phyloP scores from a whole-genome alignment of 2,888 invertebrate species.

The Alcis repandata region DNA sequence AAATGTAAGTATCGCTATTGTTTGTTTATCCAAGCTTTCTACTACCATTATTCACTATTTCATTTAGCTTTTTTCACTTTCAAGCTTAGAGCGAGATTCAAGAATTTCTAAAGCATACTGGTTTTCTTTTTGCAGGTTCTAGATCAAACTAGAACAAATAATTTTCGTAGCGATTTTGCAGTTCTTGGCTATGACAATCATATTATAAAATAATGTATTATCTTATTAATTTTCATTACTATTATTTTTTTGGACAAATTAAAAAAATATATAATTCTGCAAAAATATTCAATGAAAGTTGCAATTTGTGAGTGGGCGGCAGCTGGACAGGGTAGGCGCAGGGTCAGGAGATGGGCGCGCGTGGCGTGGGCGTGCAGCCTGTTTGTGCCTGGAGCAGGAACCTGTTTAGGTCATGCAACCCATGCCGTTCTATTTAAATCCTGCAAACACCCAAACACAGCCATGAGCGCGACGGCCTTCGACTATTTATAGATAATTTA shows the following conservation, averaged over 20 bases:
- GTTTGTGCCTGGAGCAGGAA: conserved; percentile 69
- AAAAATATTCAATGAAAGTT: background rate
- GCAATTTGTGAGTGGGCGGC: background rate
- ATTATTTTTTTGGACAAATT: too few relatives aligned
- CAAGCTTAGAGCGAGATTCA: conserved; percentile 1
- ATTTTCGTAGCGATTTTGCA: conserved; percentile 22
- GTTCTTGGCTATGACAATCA: background rate
- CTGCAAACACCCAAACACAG: conserved; percentile 64
- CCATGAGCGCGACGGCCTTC: conserved; percentile 60
- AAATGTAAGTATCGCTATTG: conserved; percentile 13
- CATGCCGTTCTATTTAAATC: conserved; percentile 79
- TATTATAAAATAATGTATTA: too few relatives aligned
- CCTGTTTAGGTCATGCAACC: conserved; percentile 84
- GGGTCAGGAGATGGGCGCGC: conserved; percentile 69
- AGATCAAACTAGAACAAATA: background rate
- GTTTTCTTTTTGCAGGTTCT: background rate
- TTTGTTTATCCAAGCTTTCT: conserved; percentile 17
- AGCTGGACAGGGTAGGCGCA: conserved; percentile 63
- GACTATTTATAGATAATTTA: conserved; percentile 63
- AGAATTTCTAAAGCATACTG: background rate
- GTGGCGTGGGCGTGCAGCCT: conserved; percentile 69
- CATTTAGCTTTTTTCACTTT: too few relatives aligned
- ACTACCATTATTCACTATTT: too few relatives aligned
- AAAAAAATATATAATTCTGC: too few relatives aligned
- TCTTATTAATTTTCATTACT: too few relatives aligned